Evolutionary conservation across 2,888 invertebrate genomes (phyloP), one percentile per base, ranked within the genome.

Genomic region (Dinocampus coccinellae): DNA sequence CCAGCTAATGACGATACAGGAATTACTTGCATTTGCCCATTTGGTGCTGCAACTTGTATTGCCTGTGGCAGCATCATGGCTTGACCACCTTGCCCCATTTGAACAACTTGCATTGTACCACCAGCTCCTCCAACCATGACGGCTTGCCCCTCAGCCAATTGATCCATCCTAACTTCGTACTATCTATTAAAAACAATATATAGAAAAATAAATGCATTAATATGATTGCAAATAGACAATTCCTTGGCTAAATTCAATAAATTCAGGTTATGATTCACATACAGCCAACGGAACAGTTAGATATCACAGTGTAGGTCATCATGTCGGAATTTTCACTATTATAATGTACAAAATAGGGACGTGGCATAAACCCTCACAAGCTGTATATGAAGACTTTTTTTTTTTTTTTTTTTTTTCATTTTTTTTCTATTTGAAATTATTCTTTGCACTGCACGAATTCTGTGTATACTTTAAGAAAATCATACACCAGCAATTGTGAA

Each of bases 11-110:
- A 92, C 0, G 92, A 92, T 24, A 94, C 90, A 2, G 94, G 94
- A 13, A 94, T 88, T 0, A 94, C 93, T 89, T 94, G 94, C 39
- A 94, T 90, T 78, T 93, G 93, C 81, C 91, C 90, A 75, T 90
- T 91, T 6, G 92, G 91, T 1, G 91, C 89, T 2, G 92, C 91
- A 64, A 92, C 90, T 89, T 92, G 89, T 75, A 90, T 88, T 0
- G 89, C 82, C 77, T 89, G 89, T 9, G 90, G 88, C 67, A 90
- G 88, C 88, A 90, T 89, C 88, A 93, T 90, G 72, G 85, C 91
- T 84, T 92, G 93, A 1, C 92, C 92, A 74, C 92, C 92, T 78
- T 88, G 87, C 16, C 87, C 84, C 87, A 87, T 87, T 36, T 86
- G 87, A 3, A 87, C 84, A 3, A 87, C 86, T 75, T 87, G 87